Base-by-base conservation (phyloP, 2,113 vertebrate genomes). In the Neodontobutis hainanensis region DNA sequence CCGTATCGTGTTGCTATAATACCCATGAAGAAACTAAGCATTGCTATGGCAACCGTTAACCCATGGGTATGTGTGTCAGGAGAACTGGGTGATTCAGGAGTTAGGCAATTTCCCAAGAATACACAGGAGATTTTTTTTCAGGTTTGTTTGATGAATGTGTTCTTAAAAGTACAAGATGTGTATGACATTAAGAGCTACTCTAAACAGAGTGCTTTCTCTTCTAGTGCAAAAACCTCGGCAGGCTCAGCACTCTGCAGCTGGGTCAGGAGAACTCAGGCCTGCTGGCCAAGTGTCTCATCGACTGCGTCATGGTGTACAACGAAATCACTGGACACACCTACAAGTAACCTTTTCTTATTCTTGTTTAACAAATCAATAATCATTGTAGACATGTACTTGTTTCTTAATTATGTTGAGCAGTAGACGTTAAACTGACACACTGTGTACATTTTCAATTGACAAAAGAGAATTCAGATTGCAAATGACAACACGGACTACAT, bases 181-280 rank as follows among this genome's bases (percentile, higher is more conserved):
- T 32, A 8, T 51, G 19, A 11, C 32, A 65, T 16, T 5, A 19
- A 43, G 14, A 46, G 45, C 15, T 40, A 12, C 42, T 57, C 58
- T 74, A 2, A 55, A 6, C 6, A 57, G 70, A 35, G 4, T 78
- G 14, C 38, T 68, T 73, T 45, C 57, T 2, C 38, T 71, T 68
- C 64, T 92, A 99, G 97, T 95, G 96, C 85, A 95, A 96, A 90
- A 99, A 99, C 90, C 89, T 99, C 84, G 97, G 97, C 74, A 94
- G 96, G 78, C 92, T 99, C 82, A 99, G 96, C 2, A 99, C 97
- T 0, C 94, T 95, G 81, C 96, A 99, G 89, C 91, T 99, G 72
- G 97, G 97, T 10, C 97, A 99, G 36, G 97, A 99, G 88, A 99
- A 98, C 91, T 96, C 97, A 0, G 97, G 97, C 64, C 80, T 99